Base-by-base conservation (phyloP, 2,888 invertebrate genomes). In the Cosmopolites sordidus region DNA sequence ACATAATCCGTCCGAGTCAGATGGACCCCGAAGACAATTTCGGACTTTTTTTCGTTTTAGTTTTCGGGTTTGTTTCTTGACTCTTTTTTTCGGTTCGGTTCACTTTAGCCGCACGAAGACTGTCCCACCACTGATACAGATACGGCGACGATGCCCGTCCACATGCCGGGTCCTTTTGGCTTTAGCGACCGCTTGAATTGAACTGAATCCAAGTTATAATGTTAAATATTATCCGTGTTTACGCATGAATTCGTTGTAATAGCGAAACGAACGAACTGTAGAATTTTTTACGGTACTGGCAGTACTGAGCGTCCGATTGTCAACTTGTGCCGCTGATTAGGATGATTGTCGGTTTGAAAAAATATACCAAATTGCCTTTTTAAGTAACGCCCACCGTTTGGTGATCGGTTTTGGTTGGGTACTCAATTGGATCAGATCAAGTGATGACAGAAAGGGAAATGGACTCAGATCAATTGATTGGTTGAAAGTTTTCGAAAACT, bases 191-290 rank as follows among this genome's bases (percentile, higher is more conserved):
- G 27, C 30, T 43, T 41, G 43, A 38, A 53, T 38, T 51, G 33
- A 51, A 55, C 55, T 52, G 55, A 54, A 48, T 57, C 39, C 22
- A 22, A 16, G 40, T 16, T 51, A 29, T 70, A 71, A 71, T 70
- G 68, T 64, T 69, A 66, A 70, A 68, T 71, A 72, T 71, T 71
- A 72, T 65, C 68, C 59, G 40, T 55, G 63, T 69, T 70, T 71
- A 65, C 69, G 72, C 70, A 66, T 72, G 66, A 71, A 69, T 71
- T 71, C 50, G 41, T 49, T 52, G 22, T 52, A 55, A 51, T 48
- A 45, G 15, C 16, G 33, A 29, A 44, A 39, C 45, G 47, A n/a
- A 39, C 41, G 44, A 51, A 51, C 45, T 47, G 44, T 58, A 53
- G 44, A 49, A 56, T 58, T 58, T 58, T 40, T 55, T 56, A 48